These are phyloP conservation scores for Crotophaga sulcirostris DNA, from an alignment of 2,113 vertebrate species.

Conservation along the genomic window DNA sequence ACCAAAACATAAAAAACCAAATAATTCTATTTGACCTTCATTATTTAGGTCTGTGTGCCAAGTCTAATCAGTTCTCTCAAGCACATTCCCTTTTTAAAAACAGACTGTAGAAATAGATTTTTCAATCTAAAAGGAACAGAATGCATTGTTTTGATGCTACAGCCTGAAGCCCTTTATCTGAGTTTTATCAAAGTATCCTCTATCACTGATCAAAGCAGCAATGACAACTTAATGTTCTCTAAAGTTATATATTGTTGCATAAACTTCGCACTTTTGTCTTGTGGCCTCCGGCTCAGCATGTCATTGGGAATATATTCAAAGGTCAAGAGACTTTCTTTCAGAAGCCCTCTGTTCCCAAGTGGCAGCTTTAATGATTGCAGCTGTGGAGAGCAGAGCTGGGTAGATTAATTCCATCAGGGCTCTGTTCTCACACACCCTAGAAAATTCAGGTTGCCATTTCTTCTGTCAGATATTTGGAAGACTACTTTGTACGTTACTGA, in stretches of 20 bases:
- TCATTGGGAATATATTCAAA: slow-evolving; percentile 48
- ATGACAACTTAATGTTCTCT: slow-evolving; percentile 61
- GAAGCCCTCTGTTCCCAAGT: background rate
- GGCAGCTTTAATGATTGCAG: background rate
- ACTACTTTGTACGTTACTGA: background rate
- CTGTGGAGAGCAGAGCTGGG: background rate
- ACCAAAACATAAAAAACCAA: background rate
- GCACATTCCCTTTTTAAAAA: slow-evolving; percentile 18
- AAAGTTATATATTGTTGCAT: slow-evolving; percentile 47
- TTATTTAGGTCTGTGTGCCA: slow-evolving; percentile 52
- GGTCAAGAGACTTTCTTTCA: slow-evolving; percentile 29
- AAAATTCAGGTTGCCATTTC: background rate
- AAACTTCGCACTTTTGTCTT: slow-evolving; percentile 57
- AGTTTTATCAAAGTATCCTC: slow-evolving; percentile 56
- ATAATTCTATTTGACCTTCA: slow-evolving; percentile 50
- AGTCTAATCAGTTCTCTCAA: slow-evolving; percentile 44
- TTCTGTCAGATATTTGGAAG: background rate
- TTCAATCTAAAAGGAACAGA: slow-evolving; percentile 29
- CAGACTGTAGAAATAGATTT: slow-evolving; percentile 50
- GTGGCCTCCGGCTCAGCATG: slow-evolving; percentile 20
- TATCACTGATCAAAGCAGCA: slow-evolving; percentile 67
- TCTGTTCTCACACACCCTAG: background rate
- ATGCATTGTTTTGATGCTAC: slow-evolving; percentile 58
- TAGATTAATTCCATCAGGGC: background rate
- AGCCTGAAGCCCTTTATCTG: slow-evolving; percentile 56